A percentile compares a stretch with the other conserved stretches of the same genome.
These are phyloP conservation scores for Ochlodes sylvanus DNA, from an alignment of 2,888 invertebrate species.

Conservation along the genomic window DNA sequence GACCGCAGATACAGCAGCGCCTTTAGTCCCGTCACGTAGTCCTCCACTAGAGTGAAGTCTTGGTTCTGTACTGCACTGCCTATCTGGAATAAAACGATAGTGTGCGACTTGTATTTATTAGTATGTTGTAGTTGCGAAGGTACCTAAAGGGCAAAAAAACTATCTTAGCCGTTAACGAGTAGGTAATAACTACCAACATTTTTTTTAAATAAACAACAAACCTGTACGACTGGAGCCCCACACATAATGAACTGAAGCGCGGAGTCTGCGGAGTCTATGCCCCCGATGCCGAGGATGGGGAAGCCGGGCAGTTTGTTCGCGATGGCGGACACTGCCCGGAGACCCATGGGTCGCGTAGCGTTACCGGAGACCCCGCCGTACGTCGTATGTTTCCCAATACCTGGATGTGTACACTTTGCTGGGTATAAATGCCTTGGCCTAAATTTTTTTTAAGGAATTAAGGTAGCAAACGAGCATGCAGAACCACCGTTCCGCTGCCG, in stretches of 20 bases:
- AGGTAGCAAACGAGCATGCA: too few relatives aligned
- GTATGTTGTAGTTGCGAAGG: too few relatives aligned
- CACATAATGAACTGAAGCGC: conserved; percentile 97
- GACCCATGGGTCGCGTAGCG: conserved; percentile 97
- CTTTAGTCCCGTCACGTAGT: conserved; percentile 96
- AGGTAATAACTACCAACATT: too few relatives aligned
- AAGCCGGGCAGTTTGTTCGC: conserved; percentile 93
- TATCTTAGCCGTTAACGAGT: too few relatives aligned
- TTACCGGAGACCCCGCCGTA: conserved; percentile 98
- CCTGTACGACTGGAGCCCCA: conserved; percentile 90
- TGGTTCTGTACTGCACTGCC: conserved; percentile 99
- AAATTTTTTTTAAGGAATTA: too few relatives aligned
- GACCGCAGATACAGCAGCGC: conserved; percentile 93
- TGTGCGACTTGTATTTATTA: not conserved
- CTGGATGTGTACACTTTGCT: too few relatives aligned
- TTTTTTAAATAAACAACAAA: not conserved
- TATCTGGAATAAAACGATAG: conserved; percentile 78
- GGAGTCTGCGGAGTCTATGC: conserved; percentile 98
- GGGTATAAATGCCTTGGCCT: not conserved
- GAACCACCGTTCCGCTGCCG: too few relatives aligned
- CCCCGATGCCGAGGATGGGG: conserved; percentile 98
- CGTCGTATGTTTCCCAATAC: conserved; percentile 91
- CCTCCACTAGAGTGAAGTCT: conserved; percentile 98
- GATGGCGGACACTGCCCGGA: conserved; percentile 96
- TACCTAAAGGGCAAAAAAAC: too few relatives aligned